Base-by-base conservation (phyloP, 2,113 vertebrate genomes). In the Hypanus sabinus region DNA sequence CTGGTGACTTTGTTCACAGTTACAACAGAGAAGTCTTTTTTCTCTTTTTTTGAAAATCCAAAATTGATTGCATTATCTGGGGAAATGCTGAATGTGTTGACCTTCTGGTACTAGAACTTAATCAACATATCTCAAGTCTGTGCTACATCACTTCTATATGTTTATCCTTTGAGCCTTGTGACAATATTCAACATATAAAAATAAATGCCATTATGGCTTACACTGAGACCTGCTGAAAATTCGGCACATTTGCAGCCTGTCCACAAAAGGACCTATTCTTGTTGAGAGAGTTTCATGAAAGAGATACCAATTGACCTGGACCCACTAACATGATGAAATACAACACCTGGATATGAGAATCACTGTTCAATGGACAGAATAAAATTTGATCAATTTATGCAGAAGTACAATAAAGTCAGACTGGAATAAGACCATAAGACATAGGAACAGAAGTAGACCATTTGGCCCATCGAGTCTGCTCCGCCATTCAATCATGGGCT, bases 371-470 rank as follows among this genome's bases (percentile, higher is more conserved):
- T 71, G n/a, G 27, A 46, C 20, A 38, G 91, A 55, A 93, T 73
- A 30, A 93, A 73, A 73, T 55, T 73, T 93, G 68, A 93, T 46
- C n/a, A 38, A 73, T 36, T 93, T 18, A 36, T 93, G 22, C 68
- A 93, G 20, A 73, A 11, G 16, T 55, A 73, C 36, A 36, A 93
- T 73, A 73, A 93, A 38, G 91, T 93, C 91, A 93, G 91, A 73
- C 36, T 93, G 70, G 36, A 33, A 93, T 73, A 46, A 46, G 46
- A 46, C 46, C 46, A 46, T 46, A 46, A 46, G 46, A 46, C 4
- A 46, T 46, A 46, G 46, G 46, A 46, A 3, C 46, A 46, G 46
- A 46, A 46, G 46, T 46, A 46, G 46, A 3, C 46, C 46, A 46
- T 46, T 46, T 3, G 4, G 46, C 46, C 46, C 46, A 46, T 46